These are phyloP conservation scores for Celastrina argiolus DNA, from an alignment of 2,888 invertebrate genomes.

Conservation along the genomic window DNA sequence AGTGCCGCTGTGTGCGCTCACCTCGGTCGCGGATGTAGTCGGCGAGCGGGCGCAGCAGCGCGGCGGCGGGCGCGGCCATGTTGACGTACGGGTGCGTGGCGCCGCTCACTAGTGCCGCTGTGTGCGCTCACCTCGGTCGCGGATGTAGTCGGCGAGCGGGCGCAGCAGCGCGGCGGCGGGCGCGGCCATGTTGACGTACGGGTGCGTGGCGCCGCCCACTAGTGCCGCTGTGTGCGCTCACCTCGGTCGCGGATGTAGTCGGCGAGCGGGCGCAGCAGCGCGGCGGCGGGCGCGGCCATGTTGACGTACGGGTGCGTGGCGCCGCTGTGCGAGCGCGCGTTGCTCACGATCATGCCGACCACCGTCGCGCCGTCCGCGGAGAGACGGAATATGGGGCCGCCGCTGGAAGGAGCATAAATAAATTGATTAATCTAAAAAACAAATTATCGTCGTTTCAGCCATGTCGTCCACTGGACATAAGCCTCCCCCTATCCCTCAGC, in stretches of 20 bases:
- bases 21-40: too few species aligned
- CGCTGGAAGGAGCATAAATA: slow-evolving; percentile 52
- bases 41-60: too few species aligned
- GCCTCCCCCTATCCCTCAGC: too few species aligned
- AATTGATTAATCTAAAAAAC: too few species aligned
- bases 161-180: slow-evolving; percentile 65
- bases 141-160: slow-evolving; percentile 58
- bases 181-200: slow-evolving; percentile 79
- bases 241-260: slow-evolving; percentile 69
- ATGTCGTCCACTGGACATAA: too few species aligned
- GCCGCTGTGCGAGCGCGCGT: slow-evolving; percentile 68
- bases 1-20: too few species aligned
- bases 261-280: slow-evolving; percentile 55
- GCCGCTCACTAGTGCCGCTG: slow-evolving; percentile 75
- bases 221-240: slow-evolving; percentile 50
- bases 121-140: slow-evolving; percentile 58
- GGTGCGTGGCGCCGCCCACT: slow-evolving; percentile 77
- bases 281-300: slow-evolving; percentile 77
- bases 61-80: too few species aligned
- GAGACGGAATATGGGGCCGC: slow-evolving; percentile 77
- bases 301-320: slow-evolving; percentile 78
- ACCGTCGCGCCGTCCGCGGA: slow-evolving; percentile 54
- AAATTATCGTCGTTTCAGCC: too few species aligned
- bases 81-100: slow-evolving; percentile 81
- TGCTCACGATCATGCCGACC: slow-evolving; percentile 78